Evolutionary conservation across 2,797 vertebrate species (phyloP).

Genomic region (Chelon auratus): DNA sequence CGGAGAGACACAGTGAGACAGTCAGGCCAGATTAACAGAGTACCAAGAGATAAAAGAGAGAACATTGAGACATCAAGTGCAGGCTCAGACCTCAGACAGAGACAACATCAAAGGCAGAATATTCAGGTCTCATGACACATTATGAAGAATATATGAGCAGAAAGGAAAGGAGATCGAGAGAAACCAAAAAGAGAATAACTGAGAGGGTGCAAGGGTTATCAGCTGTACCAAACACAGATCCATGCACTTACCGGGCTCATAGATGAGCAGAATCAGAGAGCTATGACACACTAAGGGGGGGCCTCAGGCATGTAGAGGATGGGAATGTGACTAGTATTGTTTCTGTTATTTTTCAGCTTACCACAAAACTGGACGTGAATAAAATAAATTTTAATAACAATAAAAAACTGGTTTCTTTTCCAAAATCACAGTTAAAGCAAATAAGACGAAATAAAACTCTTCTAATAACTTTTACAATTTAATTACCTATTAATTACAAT

Average conservation of each 20-base stretch:
- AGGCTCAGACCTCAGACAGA: slow-evolving; percentile 69
- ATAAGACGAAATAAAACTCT: background rate
- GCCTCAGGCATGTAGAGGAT: background rate
- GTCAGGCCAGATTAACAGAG: slow-evolving; percentile 71
- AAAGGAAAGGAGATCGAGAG: slow-evolving; percentile 41
- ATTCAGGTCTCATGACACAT: slow-evolving; percentile 72
- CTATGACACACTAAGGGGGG: slow-evolving; percentile 24
- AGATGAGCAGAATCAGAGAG: slow-evolving; percentile 45
- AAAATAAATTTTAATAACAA: background rate
- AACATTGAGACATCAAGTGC: slow-evolving; percentile 74
- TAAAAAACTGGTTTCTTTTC: background rate
- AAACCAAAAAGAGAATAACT: slow-evolving; percentile 62
- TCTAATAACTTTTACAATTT: background rate
- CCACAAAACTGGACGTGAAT: background rate
- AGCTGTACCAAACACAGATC: slow-evolving; percentile 59
- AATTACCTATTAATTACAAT: background rate
- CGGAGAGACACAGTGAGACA: slow-evolving; percentile 54
- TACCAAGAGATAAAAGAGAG: slow-evolving; percentile 66
- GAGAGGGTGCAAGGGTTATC: slow-evolving; percentile 61
- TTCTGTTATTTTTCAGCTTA: background rate
- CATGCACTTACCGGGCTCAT: slow-evolving; percentile 71
- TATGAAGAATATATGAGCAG: slow-evolving; percentile 71
- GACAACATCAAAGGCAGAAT: slow-evolving; percentile 78
- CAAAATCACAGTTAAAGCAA: background rate
- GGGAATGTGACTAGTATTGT: background rate